Conservation (phyloP, 2,797 vertebrate genomes). For the Hydrophis major region DNA sequence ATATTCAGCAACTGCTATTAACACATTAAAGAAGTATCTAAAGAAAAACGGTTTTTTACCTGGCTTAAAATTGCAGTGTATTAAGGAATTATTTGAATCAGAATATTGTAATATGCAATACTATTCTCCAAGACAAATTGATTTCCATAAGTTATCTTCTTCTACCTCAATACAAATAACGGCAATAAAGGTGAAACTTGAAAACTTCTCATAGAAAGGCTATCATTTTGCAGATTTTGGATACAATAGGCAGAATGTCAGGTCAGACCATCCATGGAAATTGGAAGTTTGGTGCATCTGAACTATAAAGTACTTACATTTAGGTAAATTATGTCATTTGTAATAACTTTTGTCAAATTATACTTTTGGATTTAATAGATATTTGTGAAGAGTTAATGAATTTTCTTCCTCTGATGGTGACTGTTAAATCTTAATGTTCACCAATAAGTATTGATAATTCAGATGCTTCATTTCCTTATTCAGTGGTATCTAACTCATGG, state of each 20-base stretch:
- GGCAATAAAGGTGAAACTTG: background rate
- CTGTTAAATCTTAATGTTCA: background rate
- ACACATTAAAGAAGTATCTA: background rate
- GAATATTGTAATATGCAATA: background rate
- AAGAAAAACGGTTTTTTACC: background rate
- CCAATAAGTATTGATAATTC: background rate
- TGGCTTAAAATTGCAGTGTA: background rate
- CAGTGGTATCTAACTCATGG: too few species aligned
- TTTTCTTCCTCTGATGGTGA: background rate
- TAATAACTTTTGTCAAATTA: background rate
- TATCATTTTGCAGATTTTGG: background rate
- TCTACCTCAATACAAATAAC: background rate
- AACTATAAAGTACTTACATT: background rate
- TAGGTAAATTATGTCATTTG: background rate
- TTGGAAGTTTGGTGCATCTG: background rate
- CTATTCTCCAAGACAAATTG: background rate
- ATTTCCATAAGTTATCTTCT: background rate
- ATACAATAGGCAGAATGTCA: background rate
- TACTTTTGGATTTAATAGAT: background rate
- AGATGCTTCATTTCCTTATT: background rate
- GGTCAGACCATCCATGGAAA: background rate
- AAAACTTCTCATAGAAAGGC: background rate
- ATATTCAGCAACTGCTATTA: background rate
- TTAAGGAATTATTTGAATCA: background rate
- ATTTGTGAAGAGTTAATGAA: background rate